Base-by-base conservation (phyloP, 1,140 invertebrate species). In the Ostrea denselamellosa region DNA sequence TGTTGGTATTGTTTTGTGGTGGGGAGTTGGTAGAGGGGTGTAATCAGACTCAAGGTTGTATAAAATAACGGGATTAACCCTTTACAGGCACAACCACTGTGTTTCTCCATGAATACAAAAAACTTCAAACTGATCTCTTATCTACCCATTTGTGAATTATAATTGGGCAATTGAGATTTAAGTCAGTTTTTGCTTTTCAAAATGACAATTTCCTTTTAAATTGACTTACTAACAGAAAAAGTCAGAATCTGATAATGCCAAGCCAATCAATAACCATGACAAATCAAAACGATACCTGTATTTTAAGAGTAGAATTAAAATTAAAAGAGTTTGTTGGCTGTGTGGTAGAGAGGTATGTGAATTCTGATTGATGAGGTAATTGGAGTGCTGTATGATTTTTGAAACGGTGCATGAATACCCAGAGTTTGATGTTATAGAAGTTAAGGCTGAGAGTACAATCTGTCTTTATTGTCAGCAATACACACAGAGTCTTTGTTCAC, bases 401-500 rank as follows among this genome's bases (percentile, higher is more conserved):
- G 22, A 28, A 34, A 22, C 28, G 12, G 14, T 14, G 9, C 22
- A 77, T 71, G 28, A 77, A 77, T 22, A 77, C 68, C 12, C 68
- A 22, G 68, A 77, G 25, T 77, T 34, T 77, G 68, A 77, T 77
- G 68, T 77, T 25, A 77, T 77, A 14, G 56, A 62, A 62, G 68
- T 77, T 77, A 25, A 77, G 68, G 25, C 25, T 17, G 68, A 25
- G 68, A 77, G 68, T 77, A 77, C 68, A 77, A 77, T 77, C 68
- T 77, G 68, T 34, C 28, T 77, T n/a, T 77, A 25, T 77, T 77
- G 68, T 77, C 68, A 77, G 68, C 68, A 77, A 44, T 77, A 77
- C 68, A 77, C 68, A 77, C 68, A 28, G 68, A 77, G 68, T 77
- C 68, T 77, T 77, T 77, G 68, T 77, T 77, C 68, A 77, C 68